Evolutionary conservation across 2,888 invertebrate genomes (phyloP), one percentile per base, ranked within the genome.

Genomic region (Zhengitettix transpicula): DNA sequence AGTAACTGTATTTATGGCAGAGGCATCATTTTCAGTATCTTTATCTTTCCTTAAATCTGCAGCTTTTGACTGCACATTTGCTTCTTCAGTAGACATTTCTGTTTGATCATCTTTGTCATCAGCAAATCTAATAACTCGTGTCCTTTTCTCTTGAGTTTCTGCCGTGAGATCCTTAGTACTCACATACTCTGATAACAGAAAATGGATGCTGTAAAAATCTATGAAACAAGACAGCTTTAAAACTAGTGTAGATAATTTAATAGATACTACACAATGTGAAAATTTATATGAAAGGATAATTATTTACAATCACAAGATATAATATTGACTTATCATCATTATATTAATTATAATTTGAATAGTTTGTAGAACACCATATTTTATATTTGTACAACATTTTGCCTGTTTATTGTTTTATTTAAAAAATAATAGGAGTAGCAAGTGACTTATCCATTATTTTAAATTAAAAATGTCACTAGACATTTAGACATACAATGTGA

Each of bases 71-170:
- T 70, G 40, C n/a, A 11, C 52, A 12, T 54, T 47, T 47, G 47
- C 8, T 7, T 74, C 72, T 40, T 71, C 71, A 28, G 59, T 58
- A 65, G 60, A 60, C 57, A 60, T 57, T 41, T 63, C 60, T 55
- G 64, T 62, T 10, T 64, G 63, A 41, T 55, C 60, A 41, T 64
- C 60, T 16, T 64, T 69, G 71, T 64, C 65, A 47, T 65, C 64
- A 14, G 67, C 68, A 65, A 69, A 69, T 40, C 69, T 64, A 58
- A 70, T 68, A 12, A 65, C 67, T 47, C 67, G 60, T 1, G 44
- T 59, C 54, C 65, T 12, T 42, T n/a, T 40, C 42, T 57, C 57
- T 15, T 15, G 16, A 40, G 16, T 8, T 11, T 54, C 55, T n/a
- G 40, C 28, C 8, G 42, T 15, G 1, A 12, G 47, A 14, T 47